A percentile compares a stretch with the other conserved stretches of the same genome.
phyloP scores from a whole-genome alignment of 2,113 vertebrate genomes.

The Grantiella picta region DNA sequence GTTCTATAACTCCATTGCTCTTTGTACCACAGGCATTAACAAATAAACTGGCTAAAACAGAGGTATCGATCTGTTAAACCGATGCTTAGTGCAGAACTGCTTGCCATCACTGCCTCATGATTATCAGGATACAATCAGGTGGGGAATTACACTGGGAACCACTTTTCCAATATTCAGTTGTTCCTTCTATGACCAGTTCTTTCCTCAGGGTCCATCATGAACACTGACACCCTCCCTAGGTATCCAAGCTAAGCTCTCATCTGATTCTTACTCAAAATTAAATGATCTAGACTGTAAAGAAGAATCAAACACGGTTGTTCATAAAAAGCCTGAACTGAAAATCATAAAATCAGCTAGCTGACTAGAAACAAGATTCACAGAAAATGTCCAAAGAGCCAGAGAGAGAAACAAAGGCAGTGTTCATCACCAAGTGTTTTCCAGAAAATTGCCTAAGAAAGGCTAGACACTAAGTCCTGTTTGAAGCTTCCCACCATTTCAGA shows the following conservation, averaged over 20 bases:
- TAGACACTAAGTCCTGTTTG: neutral
- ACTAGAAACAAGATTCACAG: neutral
- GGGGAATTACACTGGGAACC: neutral
- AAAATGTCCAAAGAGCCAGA: neutral
- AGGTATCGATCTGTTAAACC: neutral
- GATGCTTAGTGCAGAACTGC: neutral
- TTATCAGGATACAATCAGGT: neutral
- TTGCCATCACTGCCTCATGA: neutral
- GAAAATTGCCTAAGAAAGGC: neutral
- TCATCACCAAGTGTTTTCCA: neutral
- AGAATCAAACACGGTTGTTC: neutral
- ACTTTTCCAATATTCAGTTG: neutral
- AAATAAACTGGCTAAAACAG: neutral
- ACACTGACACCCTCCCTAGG: fast-evolving
- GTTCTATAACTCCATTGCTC: neutral
- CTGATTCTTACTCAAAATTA: neutral
- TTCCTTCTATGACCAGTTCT: neutral
- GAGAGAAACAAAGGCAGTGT: neutral
- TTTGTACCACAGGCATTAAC: neutral
- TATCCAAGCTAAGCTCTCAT: neutral
- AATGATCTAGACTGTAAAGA: neutral
- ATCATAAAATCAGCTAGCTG: neutral
- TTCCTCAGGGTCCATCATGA: neutral
- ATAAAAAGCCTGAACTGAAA: neutral
- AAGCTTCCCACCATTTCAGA: neutral